Conservation (phyloP, 2,113 vertebrate species). For the Pelmatolapia mariae region DNA sequence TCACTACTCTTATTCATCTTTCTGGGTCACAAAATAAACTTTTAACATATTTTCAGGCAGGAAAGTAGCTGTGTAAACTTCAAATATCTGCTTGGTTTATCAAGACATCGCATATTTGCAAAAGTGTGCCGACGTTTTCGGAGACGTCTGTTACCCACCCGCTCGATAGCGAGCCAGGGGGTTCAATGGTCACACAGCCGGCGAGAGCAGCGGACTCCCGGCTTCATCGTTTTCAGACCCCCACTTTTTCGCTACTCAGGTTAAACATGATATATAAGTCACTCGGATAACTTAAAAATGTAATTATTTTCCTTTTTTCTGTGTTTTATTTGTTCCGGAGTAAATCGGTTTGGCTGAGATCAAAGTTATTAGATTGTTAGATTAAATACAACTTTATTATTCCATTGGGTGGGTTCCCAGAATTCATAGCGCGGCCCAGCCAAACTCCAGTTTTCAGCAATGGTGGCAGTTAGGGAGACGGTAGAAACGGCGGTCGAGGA, state of each 20-base stretch:
- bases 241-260: fast-evolving
- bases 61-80: no score
- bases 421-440: no score
- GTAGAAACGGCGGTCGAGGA: no score
- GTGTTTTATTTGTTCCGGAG: no score
- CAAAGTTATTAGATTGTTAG: not conserved
- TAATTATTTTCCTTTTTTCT: not conserved
- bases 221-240: not conserved
- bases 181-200: not conserved
- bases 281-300: fast-evolving
- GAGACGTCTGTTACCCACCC: fast-evolving
- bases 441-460: no score
- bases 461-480: no score
- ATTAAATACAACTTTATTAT: not conserved
- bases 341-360: not conserved
- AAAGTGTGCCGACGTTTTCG: fast-evolving
- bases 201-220: not conserved
- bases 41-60: no score
- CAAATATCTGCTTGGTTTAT: not conserved
- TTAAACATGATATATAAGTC: fast-evolving
- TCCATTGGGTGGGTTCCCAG: no score
- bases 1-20: no score
- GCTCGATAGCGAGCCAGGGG: fast-evolving
- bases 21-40: no score
- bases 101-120: fast-evolving